Evolutionary conservation across 2,113 vertebrate species (phyloP).

Genomic region (Macrotis lagotis): DNA sequence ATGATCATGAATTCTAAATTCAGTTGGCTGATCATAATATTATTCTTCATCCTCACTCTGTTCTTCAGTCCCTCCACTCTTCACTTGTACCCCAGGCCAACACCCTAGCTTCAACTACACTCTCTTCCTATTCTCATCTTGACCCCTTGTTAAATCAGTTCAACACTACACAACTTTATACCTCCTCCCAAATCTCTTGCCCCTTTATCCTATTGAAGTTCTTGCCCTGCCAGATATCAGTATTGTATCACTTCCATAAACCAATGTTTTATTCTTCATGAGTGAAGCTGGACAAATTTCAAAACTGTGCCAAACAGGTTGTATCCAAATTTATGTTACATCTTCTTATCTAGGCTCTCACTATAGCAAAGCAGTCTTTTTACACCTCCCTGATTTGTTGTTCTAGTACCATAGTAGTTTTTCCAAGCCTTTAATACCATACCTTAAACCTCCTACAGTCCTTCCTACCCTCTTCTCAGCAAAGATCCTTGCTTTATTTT

Average conservation of each 20-base stretch:
- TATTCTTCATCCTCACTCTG: neutral
- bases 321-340: neutral
- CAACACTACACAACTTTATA: too few relatives aligned
- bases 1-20: neutral
- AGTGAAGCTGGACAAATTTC: neutral
- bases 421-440: neutral
- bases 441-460: neutral
- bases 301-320: neutral
- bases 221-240: too few relatives aligned
- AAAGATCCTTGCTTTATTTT: neutral
- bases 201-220: too few relatives aligned
- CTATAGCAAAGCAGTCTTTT: neutral
- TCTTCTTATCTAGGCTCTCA: neutral
- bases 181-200: too few relatives aligned
- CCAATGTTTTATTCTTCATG: neutral
- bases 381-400: neutral
- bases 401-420: neutral
- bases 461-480: rapidly evolving
- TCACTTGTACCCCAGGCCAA: neutral
- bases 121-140: neutral
- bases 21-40: neutral
- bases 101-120: neutral
- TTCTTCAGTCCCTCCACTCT: neutral
- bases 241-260: neutral
- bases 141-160: too few relatives aligned